phyloP scores from a whole-genome alignment of 2,113 vertebrate genomes.

The Spheniscus mendiculus region DNA sequence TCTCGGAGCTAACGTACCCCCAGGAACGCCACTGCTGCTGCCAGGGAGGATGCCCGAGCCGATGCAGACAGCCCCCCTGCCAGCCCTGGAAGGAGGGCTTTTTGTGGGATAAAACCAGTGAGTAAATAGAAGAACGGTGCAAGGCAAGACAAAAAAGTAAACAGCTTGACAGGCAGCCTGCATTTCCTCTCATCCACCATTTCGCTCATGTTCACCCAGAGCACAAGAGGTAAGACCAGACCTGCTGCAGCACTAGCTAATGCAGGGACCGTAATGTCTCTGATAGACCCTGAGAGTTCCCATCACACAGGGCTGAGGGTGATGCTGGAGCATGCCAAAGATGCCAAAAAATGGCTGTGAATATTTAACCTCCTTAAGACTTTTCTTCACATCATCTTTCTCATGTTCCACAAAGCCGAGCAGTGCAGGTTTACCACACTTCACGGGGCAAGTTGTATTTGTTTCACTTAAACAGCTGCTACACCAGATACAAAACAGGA shows the following conservation, averaged over 20 bases:
- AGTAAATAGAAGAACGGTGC: background rate
- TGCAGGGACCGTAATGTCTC: background rate
- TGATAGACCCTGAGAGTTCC: background rate
- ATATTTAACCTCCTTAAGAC: background rate
- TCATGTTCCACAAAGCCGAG: background rate
- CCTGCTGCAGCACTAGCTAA: background rate
- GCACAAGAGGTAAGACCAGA: background rate
- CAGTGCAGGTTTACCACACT: background rate
- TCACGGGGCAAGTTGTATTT: background rate
- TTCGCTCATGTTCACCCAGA: background rate
- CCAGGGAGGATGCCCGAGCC: background rate
- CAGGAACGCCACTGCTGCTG: rapidly evolving
- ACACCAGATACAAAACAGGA: background rate
- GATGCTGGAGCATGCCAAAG: background rate
- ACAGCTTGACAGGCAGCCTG: background rate
- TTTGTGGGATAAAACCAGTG: background rate
- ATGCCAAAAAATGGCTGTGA: background rate
- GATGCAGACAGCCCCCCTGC: background rate
- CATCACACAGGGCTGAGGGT: background rate
- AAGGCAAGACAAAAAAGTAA: background rate
- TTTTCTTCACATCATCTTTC: background rate
- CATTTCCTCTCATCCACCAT: background rate
- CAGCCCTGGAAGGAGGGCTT: background rate
- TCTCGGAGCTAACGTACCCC: rapidly evolving
- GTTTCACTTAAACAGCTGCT: background rate